A percentile compares a stretch with the other conserved stretches of the same genome.
Evolutionary conservation across 2,113 vertebrate species (phyloP).

Genomic region (Oreotragus oreotragus): DNA sequence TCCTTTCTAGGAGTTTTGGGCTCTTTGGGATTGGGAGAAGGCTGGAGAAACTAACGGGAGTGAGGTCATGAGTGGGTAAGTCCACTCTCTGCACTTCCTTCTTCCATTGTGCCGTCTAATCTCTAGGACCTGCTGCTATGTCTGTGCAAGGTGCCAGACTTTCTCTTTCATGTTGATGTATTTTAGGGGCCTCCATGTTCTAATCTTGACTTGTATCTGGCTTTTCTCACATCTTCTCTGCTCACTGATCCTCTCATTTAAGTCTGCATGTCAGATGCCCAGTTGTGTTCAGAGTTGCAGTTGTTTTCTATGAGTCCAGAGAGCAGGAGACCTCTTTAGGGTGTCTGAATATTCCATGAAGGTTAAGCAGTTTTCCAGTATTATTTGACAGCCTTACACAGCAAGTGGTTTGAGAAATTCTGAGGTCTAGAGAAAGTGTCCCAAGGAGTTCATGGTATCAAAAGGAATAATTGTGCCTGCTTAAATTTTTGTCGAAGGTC

Average conservation of each 20-base stretch:
- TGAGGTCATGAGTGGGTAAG: too few species aligned
- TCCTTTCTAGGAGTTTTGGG: neutral
- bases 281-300: neutral
- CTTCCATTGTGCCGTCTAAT: neutral
- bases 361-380: neutral
- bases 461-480: neutral
- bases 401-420: neutral
- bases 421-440: neutral
- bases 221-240: neutral
- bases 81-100: neutral
- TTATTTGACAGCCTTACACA: neutral
- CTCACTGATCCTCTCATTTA: neutral
- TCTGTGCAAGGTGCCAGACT: neutral
- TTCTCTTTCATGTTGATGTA: neutral
- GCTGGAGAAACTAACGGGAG: neutral
- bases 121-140: neutral
- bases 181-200: neutral
- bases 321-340: neutral
- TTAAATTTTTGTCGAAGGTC: neutral
- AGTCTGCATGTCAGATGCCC: neutral
- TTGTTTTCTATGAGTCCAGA: neutral
- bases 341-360: neutral
- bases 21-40: neutral
- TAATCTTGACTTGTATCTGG: neutral
- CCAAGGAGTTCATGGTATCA: neutral